Evolutionary conservation across 1,140 invertebrate genomes (phyloP).

Genomic region (Leptinotarsa texana): DNA sequence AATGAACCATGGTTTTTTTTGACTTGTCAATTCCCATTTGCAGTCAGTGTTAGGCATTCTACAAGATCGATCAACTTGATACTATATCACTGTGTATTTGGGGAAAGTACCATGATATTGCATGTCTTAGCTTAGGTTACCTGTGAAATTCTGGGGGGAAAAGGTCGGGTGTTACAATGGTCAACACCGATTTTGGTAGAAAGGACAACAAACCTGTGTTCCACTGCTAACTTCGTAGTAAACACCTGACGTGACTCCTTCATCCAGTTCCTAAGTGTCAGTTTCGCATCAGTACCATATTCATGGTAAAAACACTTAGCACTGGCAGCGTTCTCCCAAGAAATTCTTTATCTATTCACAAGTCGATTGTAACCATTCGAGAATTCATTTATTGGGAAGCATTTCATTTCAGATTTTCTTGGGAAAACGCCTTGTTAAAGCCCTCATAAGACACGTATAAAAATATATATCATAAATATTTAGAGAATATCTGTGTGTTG

Average conservation of each 20-base stretch:
- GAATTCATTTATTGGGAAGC: too few species aligned
- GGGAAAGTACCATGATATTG: conserved; percentile 1
- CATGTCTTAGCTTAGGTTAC: conserved; percentile 7
- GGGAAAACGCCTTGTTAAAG: not conserved
- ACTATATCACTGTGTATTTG: not conserved
- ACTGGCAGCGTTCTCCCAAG: conserved; percentile 35
- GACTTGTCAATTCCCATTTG: too few species aligned
- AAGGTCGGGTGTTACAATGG: not conserved
- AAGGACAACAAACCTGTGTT: conserved; percentile 55
- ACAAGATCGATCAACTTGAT: not conserved
- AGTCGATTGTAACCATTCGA: too few species aligned
- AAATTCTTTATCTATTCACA: not conserved
- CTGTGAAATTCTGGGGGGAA: conserved; percentile 4
- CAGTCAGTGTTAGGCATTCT: too few species aligned
- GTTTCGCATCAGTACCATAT: conserved; percentile 33
- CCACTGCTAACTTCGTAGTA: conserved; percentile 52
- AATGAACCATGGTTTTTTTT: too few species aligned
- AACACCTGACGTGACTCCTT: conserved; percentile 51
- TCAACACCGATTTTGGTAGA: conserved; percentile 45
- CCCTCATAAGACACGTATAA: not conserved
- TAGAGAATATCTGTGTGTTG: conserved; percentile 2
- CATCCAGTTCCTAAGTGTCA: conserved; percentile 56
- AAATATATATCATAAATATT: not conserved
- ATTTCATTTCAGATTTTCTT: not conserved
- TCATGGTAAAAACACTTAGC: conserved; percentile 47